Base-by-base conservation (phyloP, 2,113 vertebrate species). In the Neopipo cinnamomea region DNA sequence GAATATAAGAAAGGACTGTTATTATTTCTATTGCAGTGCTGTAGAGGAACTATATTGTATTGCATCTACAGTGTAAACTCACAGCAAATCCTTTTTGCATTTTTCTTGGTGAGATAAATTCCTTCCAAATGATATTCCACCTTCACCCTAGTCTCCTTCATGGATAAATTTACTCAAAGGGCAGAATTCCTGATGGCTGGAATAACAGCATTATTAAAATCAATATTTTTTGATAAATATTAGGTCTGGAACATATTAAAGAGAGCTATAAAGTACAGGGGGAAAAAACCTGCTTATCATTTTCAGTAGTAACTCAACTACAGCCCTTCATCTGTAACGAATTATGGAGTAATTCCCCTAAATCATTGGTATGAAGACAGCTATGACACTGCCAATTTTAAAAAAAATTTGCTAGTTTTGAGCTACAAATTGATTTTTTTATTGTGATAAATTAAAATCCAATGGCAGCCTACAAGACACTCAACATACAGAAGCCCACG, bases 361-460 rank as follows among this genome's bases (percentile, higher is more conserved):
- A 92, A 97, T 97, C 87, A 97, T 92, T 87, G 88, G 52, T 79
- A 79, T 67, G 88, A 88, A 91, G 85, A 62, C 72, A 92, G 88
- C 79, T 95, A 89, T 92, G 91, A 96, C 95, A 95, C 75, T 93
- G 88, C 33, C 93, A 95, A 91, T 97, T 97, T 95, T 4, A 28
- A 89, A 97, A 85, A 95, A 89, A 95, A 78, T 56, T 76, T 91
- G 80, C 93, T 95, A 59, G 95, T 96, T 97, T 97, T 96, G 89
- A 97, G 94, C 92, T 97, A 85, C 85, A 96, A 94, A 97, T 96
- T 95, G 93, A 97, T 97, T 94, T 97, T 58, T 95, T 96, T 96
- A 97, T 97, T 94, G 82, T 96, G 93, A 97, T 95, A 97, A 97
- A 98, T 97, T 97, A 97, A 97, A 98, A 97, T 96, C 75, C 95